phyloP scores from a whole-genome alignment of 2,113 vertebrate genomes.

The Neodon shergylaensis region DNA sequence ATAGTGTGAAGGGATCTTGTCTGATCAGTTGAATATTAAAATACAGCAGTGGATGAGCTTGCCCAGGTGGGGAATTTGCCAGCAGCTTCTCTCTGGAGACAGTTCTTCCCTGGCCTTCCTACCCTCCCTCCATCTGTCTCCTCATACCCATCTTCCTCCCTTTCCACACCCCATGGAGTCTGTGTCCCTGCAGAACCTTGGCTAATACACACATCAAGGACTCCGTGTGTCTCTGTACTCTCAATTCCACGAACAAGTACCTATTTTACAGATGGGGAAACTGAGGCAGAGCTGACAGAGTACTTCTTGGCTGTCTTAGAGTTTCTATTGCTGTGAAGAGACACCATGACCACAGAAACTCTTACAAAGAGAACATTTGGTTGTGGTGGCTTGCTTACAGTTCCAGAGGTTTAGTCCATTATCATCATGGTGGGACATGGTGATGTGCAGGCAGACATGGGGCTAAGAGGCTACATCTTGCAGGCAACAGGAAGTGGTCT shows the following conservation, averaged over 20 bases:
- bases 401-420: background rate
- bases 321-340: background rate
- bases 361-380: background rate
- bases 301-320: background rate
- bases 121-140: too few species aligned
- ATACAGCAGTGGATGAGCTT: background rate
- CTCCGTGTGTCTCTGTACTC: background rate
- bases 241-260: accelerated
- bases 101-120: background rate
- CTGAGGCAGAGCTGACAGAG: background rate
- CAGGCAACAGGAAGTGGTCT: background rate
- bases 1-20: accelerated
- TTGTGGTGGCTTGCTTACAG: background rate
- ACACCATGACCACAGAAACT: background rate
- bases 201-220: accelerated
- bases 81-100: background rate
- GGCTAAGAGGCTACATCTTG: background rate
- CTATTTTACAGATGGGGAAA: background rate
- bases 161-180: too few species aligned
- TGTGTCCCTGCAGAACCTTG: background rate
- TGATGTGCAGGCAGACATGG: background rate
- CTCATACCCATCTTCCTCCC: background rate
- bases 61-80: background rate
- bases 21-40: background rate
- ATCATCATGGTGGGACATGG: background rate